A percentile compares a stretch with the other conserved stretches of the same genome.
Conservation (phyloP, 2,113 vertebrate species). For the Pyrgilauda ruficollis region DNA sequence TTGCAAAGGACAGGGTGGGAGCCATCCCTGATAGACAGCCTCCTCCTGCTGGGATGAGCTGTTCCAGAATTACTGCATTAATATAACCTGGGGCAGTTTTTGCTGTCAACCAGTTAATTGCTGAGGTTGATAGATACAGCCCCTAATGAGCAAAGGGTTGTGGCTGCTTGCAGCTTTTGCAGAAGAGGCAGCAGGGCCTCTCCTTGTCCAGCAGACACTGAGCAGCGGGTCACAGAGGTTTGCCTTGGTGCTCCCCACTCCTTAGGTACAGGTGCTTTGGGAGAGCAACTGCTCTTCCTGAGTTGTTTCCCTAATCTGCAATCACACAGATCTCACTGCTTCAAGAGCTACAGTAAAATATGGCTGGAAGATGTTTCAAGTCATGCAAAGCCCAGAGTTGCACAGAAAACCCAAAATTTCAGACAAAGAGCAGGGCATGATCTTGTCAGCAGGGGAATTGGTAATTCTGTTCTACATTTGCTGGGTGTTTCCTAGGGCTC, state of each 20-base stretch:
- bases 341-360: background rate
- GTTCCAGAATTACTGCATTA: background rate
- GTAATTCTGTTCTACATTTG: background rate
- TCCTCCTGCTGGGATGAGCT: background rate
- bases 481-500: background rate
- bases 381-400: background rate
- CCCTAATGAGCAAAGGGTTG: background rate
- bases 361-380: background rate
- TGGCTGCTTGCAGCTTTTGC: background rate
- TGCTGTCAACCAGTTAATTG: conserved; percentile 24
- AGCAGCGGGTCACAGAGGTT: background rate
- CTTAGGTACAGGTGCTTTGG: background rate
- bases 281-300: background rate
- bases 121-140: background rate
- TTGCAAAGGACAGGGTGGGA: background rate
- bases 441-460: background rate
- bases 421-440: background rate
- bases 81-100: conserved; percentile 26
- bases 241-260: background rate
- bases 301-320: background rate
- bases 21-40: background rate
- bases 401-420: background rate
- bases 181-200: background rate
- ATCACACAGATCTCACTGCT: background rate
- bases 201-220: background rate